phyloP scores from a whole-genome alignment of 2,888 invertebrate genomes.

The Chloroclysta siterata region DNA sequence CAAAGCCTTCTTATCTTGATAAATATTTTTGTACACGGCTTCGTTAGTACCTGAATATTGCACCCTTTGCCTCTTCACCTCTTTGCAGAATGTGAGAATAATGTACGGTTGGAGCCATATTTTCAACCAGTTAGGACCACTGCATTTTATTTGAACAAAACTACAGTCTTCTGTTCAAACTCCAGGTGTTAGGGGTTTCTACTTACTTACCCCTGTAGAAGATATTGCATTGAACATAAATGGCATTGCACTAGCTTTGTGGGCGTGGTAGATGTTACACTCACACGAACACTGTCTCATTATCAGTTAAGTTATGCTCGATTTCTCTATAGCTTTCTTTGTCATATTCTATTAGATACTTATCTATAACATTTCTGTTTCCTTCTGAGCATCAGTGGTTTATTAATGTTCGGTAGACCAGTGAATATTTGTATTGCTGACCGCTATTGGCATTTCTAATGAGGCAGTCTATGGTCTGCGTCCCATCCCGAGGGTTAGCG shows the following conservation, averaged over 20 bases:
- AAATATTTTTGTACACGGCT: too few species aligned
- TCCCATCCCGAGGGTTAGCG: neutral
- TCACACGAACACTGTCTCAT: slow-evolving; percentile 3
- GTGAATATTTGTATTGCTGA: too few species aligned
- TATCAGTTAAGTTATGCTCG: slow-evolving; percentile 11
- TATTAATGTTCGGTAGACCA: too few species aligned
- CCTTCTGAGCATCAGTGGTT: neutral
- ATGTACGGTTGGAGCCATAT: too few species aligned
- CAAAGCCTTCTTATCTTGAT: neutral
- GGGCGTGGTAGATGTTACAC: slow-evolving; percentile 1
- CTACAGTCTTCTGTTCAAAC: too few species aligned
- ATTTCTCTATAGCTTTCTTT: slow-evolving; percentile 8
- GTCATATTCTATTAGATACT: neutral
- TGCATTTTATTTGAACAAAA: too few species aligned
- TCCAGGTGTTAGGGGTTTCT: too few species aligned
- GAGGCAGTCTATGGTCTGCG: neutral
- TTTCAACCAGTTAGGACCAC: too few species aligned
- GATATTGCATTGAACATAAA: neutral
- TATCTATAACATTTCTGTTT: neutral
- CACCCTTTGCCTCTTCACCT: too few species aligned
- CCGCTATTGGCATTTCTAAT: neutral
- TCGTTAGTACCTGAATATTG: neutral
- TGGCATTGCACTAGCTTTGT: neutral
- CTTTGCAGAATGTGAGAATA: too few species aligned
- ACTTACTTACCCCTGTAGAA: neutral